Base-by-base conservation (phyloP, 2,888 invertebrate species). In the Drosophila monieri region DNA sequence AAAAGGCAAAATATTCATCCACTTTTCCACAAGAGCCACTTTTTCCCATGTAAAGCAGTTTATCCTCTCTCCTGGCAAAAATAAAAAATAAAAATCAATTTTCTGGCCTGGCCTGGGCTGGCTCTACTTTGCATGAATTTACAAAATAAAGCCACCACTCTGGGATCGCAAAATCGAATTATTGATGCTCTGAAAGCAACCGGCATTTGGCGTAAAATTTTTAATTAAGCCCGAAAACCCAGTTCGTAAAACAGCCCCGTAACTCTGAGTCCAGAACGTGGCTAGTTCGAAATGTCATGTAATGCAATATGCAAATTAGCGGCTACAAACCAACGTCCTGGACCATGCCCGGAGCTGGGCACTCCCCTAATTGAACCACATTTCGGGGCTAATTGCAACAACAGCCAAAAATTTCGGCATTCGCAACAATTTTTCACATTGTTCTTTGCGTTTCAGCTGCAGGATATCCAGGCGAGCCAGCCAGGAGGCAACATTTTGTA, bases 251-350 rank as follows among this genome's bases (percentile, higher is more conserved):
- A 35, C 35, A 10, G 8, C 10, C n/a, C 15, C 4, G 49, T 49
- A 35, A 43, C 12, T 25, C 61, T 35, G 43, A 61, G 52, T 56
- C 6, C 61, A 47, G 10, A 35, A 14, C 53, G 21, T 8, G 18
- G 27, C 43, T 58, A 48, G 69, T 51, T 61, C 21, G 46, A 60
- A 53, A 59, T 44, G 55, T 52, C 39, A 12, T 55, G 55, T 66
- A 52, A 60, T 51, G 73, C 60, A 59, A 67, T 60, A 73, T 73
- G 72, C 72, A 72, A 73, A 73, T 70, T 70, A 70, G 69, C 51
- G 61, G 69, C 61, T 41, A 23, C 39, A 12, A 37, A 25, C 53
- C 48, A 1, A 46, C 44, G 3, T 12, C 46, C 52, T 10, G 21
- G 8, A 32, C 48, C 48, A n/a, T 8, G 18, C 27, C 62, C 23